Percentiles rank a stretch among this genome's conserved stretches.
Evolutionary conservation across 2,113 vertebrate genomes (phyloP).

Genomic region (Aspidoscelis tigris): DNA sequence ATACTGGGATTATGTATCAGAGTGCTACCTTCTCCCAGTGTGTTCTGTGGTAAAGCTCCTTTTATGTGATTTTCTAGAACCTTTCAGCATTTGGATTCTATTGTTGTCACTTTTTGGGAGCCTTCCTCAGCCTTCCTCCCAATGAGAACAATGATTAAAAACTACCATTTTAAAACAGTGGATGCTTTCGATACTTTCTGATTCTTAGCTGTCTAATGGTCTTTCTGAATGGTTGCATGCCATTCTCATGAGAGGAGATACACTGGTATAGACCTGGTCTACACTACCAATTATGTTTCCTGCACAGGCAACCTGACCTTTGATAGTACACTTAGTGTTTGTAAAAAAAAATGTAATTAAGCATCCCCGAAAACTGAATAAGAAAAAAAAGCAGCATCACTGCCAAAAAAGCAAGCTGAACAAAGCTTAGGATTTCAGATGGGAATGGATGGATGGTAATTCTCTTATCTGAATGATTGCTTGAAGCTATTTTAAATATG

Average conservation of each 20-base stretch:
- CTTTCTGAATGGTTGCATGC: background rate
- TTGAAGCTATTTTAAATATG: conserved; percentile 17
- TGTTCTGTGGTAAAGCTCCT: background rate
- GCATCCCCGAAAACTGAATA: background rate
- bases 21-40: background rate
- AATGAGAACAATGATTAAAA: too few relatives aligned
- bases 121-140: background rate
- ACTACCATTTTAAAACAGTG: too few relatives aligned
- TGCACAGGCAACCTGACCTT: background rate
- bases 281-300: background rate
- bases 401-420: background rate
- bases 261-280: background rate
- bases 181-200: background rate
- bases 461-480: background rate
- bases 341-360: background rate
- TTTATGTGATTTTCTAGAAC: background rate
- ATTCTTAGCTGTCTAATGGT: background rate
- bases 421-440: background rate
- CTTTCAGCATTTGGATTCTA: too few relatives aligned
- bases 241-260: background rate
- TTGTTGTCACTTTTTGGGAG: background rate
- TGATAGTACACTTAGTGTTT: background rate
- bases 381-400: background rate
- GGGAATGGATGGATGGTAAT: background rate
- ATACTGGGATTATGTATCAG: background rate